Conservation (phyloP, 2,888 invertebrate genomes). For the Altica lythri region DNA sequence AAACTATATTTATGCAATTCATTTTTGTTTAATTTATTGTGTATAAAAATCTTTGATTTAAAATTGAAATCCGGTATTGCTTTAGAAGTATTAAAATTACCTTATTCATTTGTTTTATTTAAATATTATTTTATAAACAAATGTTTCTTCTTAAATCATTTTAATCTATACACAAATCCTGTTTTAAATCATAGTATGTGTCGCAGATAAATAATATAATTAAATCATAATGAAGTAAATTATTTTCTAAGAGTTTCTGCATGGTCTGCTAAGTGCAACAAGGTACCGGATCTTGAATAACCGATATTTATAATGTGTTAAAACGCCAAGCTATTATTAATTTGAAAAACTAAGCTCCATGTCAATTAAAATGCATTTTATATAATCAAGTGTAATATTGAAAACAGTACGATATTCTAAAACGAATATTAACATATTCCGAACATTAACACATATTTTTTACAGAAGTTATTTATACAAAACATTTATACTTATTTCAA, state of each 20-base stretch:
- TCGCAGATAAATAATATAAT: conserved; percentile 13
- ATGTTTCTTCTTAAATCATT: too few relatives aligned
- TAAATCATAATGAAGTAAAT: conserved; percentile 12
- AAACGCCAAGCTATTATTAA: neutral
- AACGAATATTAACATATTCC: neutral
- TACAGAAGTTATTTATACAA: too few relatives aligned
- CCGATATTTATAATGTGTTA: conserved; percentile 5
- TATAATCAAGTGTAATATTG: conserved; percentile 3
- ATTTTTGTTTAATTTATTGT: too few relatives aligned
- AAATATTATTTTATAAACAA: too few relatives aligned
- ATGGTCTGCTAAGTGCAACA: conserved; percentile 18
- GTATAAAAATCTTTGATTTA: too few relatives aligned
- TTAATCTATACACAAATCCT: too few relatives aligned
- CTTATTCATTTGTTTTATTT: too few relatives aligned
- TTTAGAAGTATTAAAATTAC: too few relatives aligned
- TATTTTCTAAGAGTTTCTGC: conserved; percentile 17
- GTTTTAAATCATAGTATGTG: conserved; percentile 3
- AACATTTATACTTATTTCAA: too few relatives aligned
- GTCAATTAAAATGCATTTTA: conserved; percentile 5
- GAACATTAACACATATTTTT: too few relatives aligned
- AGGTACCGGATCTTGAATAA: conserved; percentile 19
- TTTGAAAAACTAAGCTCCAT: conserved; percentile 7
- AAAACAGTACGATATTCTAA: neutral
- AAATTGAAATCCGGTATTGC: too few relatives aligned
- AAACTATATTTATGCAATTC: too few relatives aligned